A percentile compares a stretch with the other conserved stretches of the same genome.
Evolutionary conservation across 1,140 invertebrate genomes (phyloP).

Genomic region (Marisa cornuarietis): DNA sequence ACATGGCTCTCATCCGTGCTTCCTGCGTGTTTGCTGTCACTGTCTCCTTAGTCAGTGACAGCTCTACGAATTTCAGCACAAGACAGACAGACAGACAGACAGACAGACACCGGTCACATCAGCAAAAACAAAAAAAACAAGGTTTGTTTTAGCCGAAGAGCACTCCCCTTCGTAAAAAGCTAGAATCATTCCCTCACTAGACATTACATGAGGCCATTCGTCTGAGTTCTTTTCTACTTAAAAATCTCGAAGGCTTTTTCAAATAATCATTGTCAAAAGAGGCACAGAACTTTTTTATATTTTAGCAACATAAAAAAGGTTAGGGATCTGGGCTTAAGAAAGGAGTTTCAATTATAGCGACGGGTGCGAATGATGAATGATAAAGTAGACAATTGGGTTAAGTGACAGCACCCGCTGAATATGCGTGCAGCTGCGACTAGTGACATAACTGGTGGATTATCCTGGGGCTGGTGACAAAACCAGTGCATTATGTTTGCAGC

Average conservation of each 20-base stretch:
- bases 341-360: not conserved
- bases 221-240: no score
- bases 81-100: not conserved
- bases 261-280: no score
- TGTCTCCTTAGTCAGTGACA: not conserved
- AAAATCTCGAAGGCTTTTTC: no score
- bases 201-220: no score
- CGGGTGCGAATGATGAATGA: not conserved
- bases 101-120: not conserved
- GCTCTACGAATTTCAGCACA: not conserved
- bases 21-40: not conserved
- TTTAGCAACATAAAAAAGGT: no score
- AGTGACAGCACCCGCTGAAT: not conserved
- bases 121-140: no score
- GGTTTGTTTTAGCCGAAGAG: no score
- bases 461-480: no score
- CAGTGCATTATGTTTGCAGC: not conserved
- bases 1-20: not conserved
- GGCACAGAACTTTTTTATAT: no score
- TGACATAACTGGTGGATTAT: no score
- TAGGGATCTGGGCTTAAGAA: not conserved
- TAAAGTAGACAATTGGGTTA: not conserved
- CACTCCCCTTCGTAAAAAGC: no score
- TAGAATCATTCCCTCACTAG: no score
- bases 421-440: not conserved